These are phyloP conservation scores for Pungitius pungitius DNA, from an alignment of 2,113 vertebrate genomes.

Conservation along the genomic window DNA sequence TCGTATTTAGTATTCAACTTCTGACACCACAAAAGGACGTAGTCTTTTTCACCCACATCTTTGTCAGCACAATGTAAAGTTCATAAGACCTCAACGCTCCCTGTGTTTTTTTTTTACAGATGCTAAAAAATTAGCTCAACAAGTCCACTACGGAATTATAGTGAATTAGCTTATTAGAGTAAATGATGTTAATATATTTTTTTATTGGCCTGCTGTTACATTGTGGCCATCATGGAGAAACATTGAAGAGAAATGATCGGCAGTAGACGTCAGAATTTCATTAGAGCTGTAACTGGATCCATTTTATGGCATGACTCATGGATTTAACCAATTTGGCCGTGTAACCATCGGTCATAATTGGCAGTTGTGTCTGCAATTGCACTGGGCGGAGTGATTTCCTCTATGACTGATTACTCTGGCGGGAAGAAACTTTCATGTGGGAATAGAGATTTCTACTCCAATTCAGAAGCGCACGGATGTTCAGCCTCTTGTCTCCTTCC, in stretches of 20 bases:
- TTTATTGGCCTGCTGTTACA: slow-evolving; percentile 59
- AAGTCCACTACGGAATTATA: slow-evolving; percentile 28
- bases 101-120: slow-evolving; percentile 21
- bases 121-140: slow-evolving; percentile 58
- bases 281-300: slow-evolving; percentile 58
- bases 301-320: slow-evolving; percentile 57
- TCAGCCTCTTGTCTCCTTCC: slow-evolving; percentile 5
- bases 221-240: slow-evolving; percentile 49
- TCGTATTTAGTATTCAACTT: background rate
- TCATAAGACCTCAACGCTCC: slow-evolving; percentile 32
- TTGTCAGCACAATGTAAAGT: slow-evolving; percentile 52
- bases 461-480: slow-evolving; percentile 31
- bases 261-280: slow-evolving; percentile 55
- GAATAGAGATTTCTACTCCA: slow-evolving; percentile 38
- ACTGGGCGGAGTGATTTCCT: slow-evolving; percentile 45
- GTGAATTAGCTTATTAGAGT: slow-evolving; percentile 52
- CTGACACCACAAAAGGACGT: background rate
- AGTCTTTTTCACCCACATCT: slow-evolving; percentile 15
- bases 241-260: slow-evolving; percentile 40
- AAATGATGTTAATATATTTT: slow-evolving; percentile 50
- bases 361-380: slow-evolving; percentile 50
- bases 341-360: slow-evolving; percentile 56
- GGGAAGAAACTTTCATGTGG: slow-evolving; percentile 39
- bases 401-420: slow-evolving; percentile 54
- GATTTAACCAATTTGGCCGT: slow-evolving; percentile 57